Base-by-base conservation (phyloP, 1,140 invertebrate species). In the Rhopalosiphum maidis region DNA sequence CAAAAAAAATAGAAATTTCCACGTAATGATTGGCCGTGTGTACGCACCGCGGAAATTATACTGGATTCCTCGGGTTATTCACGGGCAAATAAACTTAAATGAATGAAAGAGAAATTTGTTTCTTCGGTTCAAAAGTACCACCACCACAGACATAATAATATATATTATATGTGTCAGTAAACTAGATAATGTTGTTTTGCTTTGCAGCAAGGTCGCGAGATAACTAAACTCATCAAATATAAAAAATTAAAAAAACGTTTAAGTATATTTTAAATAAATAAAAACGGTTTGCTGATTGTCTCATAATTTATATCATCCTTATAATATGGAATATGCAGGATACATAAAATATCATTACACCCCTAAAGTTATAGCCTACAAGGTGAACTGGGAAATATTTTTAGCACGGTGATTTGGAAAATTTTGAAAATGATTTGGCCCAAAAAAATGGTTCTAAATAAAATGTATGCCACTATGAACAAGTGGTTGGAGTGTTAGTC, bases 1-100 rank as follows among this genome's bases (percentile, higher is more conserved):
- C 90, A 91, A 91, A 91, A 46, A 88, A 77, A 86, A 91, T 43
- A 91, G 90, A 91, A 91, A 91, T 91, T 91, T 91, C 46, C 60
- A 46, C 54, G 54, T 90, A 90, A 90, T 68, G 41, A 41, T 86
- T 86, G 37, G 85, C 87, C 18, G 87, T 48, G 87, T 88, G 21
- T 51, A 88, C n/a, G 87, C 46, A 88, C 46, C 87, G 46, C 87
- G 87, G n/a, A 88, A 88, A 88, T 88, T 88, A 77, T 77, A 88
- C 87, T 51, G 46, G 87, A 51, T 51, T 88, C 43, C n/a, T 51
- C 46, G 83, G 35, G 41, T 85, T 41, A 51, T 88, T 88, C 87
- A 51, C 87, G 46, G 87, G 46, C 87, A 88, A 88, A 88, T 88
- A 88, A 88, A 88, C 46, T 30, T n/a, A 88, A 88, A 88, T 88